A percentile compares a stretch with the other conserved stretches of the same genome.
phyloP scores from a whole-genome alignment of 2,888 invertebrate species.

The Argyra leucocephala region DNA sequence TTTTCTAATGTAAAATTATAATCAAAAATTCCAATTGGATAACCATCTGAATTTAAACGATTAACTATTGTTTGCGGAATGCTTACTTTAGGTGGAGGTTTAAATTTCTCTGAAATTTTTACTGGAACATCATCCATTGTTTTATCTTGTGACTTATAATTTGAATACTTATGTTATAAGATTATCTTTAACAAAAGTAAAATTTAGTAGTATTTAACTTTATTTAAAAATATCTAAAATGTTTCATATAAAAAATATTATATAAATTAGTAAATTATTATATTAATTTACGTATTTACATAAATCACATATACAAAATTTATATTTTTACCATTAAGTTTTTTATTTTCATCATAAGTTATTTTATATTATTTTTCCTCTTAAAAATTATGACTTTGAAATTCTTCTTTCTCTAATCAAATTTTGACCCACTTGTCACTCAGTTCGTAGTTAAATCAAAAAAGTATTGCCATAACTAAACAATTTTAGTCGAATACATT shows the following conservation, averaged over 20 bases:
- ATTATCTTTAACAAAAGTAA: too few relatives aligned
- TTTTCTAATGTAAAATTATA: constrained; percentile 68
- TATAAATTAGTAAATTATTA: background rate
- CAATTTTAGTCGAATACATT: too few relatives aligned
- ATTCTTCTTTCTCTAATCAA: background rate
- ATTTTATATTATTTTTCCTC: background rate
- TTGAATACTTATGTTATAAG: too few relatives aligned
- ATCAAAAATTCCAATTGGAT: constrained; percentile 45
- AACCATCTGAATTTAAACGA: constrained; percentile 45
- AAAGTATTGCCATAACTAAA: background rate
- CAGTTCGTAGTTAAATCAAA: too few relatives aligned
- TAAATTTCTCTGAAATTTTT: constrained; percentile 79
- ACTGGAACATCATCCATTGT: constrained; percentile 76
- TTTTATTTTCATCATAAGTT: background rate
- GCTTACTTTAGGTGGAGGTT: constrained; percentile 63
- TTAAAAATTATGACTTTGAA: background rate
- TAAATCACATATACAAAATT: too few relatives aligned
- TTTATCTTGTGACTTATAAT: background rate
- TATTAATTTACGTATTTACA: background rate
- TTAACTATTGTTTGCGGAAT: constrained; percentile 51
- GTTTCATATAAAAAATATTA: background rate
- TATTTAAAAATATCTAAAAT: background rate
- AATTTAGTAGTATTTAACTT: too few relatives aligned
- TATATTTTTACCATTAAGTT: background rate
- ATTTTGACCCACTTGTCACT: background rate